Percentiles rank a stretch among this genome's conserved stretches.
These are phyloP conservation scores for Plectus sambesii DNA, from an alignment of 1,140 invertebrate species.

Conservation along the genomic window DNA sequence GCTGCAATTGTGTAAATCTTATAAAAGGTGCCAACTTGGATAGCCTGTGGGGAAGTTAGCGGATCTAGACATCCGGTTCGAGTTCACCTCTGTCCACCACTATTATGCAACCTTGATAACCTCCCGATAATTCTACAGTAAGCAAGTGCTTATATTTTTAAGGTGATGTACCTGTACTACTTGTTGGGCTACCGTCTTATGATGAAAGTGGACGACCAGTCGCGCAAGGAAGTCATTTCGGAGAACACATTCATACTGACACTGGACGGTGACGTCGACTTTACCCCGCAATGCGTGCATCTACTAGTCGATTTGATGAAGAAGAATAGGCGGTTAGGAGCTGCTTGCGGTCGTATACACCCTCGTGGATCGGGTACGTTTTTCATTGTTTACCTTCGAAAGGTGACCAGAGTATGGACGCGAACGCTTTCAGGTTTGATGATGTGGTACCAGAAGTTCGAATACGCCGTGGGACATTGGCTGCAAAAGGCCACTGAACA, in stretches of 20 bases:
- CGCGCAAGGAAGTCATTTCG: slow-evolving; percentile 81
- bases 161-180: slow-evolving; percentile 99
- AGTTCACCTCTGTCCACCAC: no score
- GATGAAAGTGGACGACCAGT: slow-evolving; percentile 82
- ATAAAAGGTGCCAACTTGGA: no score
- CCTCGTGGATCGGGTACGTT: slow-evolving; percentile 71
- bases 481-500: slow-evolving; percentile 59
- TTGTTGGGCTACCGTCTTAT: slow-evolving; percentile 81
- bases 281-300: slow-evolving; percentile 86
- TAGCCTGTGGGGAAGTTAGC: no score
- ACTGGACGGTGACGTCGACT: slow-evolving; percentile 94
- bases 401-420: no score
- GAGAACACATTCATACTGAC: slow-evolving; percentile 92
- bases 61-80: no score
- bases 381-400: slow-evolving; percentile 12
- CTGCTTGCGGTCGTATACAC: slow-evolving; percentile 94
- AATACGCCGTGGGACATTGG: slow-evolving; percentile 60
- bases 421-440: no score
- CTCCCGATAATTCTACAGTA: no score
- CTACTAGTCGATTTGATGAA: slow-evolving; percentile 94
- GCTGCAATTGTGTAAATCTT: no score
- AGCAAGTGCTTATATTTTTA: no score
- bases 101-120: no score
- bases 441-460: slow-evolving; percentile 59
- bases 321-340: slow-evolving; percentile 92